A percentile compares a stretch with the other conserved stretches of the same genome.
These are phyloP conservation scores for Heteromyza rotundicornis DNA, from an alignment of 2,888 invertebrate genomes.

Conservation along the genomic window DNA sequence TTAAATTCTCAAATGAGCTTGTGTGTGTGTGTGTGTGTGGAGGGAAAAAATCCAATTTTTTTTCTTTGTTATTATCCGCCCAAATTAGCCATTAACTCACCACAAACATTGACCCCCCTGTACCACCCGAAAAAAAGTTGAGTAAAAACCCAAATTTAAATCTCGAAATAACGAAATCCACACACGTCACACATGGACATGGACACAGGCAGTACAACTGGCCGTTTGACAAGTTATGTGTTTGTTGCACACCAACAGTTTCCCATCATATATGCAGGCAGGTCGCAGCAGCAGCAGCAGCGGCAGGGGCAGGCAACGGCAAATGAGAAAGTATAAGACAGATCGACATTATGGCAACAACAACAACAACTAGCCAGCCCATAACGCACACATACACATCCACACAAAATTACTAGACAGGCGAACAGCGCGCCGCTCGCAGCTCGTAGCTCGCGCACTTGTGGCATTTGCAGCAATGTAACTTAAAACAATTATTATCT, in stretches of 20 bases:
- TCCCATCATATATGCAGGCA: slow-evolving; percentile 29
- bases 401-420: neutral
- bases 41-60: too few relatives aligned
- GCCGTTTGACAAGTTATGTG: slow-evolving; percentile 21
- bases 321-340: neutral
- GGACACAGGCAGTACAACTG: too few relatives aligned
- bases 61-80: too few relatives aligned
- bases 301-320: slow-evolving; percentile 9
- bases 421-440: too few relatives aligned
- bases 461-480: slow-evolving; percentile 18
- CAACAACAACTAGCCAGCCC: slow-evolving; percentile 15
- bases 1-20: too few relatives aligned
- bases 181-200: too few relatives aligned
- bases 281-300: slow-evolving; percentile 13
- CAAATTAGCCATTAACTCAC: too few relatives aligned
- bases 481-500: slow-evolving; percentile 25
- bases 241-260: slow-evolving; percentile 25
- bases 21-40: too few relatives aligned
- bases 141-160: too few relatives aligned
- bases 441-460: too few relatives aligned
- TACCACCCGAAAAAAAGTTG: too few relatives aligned
- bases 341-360: slow-evolving; percentile 12
- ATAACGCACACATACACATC: neutral
- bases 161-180: neutral
- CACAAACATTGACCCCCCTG: neutral